Percentiles rank a stretch among this genome's conserved stretches.
These are phyloP conservation scores for Cephus cinctus DNA, from an alignment of 1,140 invertebrate genomes.

Conservation along the genomic window DNA sequence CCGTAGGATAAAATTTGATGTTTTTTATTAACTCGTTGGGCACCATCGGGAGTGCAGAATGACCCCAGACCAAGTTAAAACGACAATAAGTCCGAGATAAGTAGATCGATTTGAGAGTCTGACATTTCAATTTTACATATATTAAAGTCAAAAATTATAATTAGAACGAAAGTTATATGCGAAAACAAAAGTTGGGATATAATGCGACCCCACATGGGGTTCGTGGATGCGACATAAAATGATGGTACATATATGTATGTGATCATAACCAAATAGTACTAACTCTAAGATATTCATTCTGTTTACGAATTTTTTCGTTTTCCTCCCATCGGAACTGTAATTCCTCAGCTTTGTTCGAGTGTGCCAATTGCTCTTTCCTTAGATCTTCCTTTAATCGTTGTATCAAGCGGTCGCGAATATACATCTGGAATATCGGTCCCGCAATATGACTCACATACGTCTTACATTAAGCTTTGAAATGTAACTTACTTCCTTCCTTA, in stretches of 20 bases:
- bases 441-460: not conserved
- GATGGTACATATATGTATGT: not conserved
- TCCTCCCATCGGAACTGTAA: conserved; percentile 17
- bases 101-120: no score
- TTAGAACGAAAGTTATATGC: not conserved
- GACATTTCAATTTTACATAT: no score
- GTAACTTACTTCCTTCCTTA: conserved; percentile 25
- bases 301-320: conserved; percentile 5
- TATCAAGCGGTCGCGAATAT: conserved; percentile 14
- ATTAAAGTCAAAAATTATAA: no score
- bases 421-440: conserved; percentile 25
- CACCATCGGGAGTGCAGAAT: not conserved
- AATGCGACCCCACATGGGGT: no score
- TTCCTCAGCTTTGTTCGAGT: conserved; percentile 25
- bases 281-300: not conserved
- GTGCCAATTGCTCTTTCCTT: conserved; percentile 19
- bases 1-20: not conserved
- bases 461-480: not conserved
- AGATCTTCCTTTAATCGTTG: conserved; percentile 23
- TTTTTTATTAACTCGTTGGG: not conserved
- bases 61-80: not conserved
- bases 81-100: no score
- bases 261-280: not conserved
- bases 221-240: not conserved
- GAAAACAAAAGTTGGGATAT: no score